A percentile compares a stretch with the other conserved stretches of the same genome.
These are phyloP conservation scores for Artibeus jamaicensis DNA, from an alignment of 2,797 vertebrate genomes.

Conservation along the genomic window DNA sequence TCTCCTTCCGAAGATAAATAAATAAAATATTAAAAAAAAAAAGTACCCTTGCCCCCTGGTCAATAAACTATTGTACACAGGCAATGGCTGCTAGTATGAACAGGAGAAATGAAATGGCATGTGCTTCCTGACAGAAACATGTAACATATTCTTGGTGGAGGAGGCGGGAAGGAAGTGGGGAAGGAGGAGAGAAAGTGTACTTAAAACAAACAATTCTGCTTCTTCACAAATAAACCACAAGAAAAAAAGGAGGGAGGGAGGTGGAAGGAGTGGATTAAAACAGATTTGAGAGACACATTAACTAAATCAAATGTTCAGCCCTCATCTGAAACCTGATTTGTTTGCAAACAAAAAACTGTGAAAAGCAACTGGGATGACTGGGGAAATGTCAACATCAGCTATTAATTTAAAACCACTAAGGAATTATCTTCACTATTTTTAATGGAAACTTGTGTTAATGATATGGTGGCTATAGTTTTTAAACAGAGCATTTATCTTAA, in stretches of 20 bases:
- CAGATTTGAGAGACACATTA: not conserved
- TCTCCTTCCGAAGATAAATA: too few relatives aligned
- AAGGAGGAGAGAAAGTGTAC: not conserved
- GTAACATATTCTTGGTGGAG: not conserved
- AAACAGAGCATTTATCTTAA: not conserved
- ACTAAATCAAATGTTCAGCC: not conserved
- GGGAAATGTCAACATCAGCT: not conserved
- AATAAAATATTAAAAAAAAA: too few relatives aligned
- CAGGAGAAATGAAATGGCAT: not conserved
- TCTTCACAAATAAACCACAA: not conserved
- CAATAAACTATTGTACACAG: not conserved
- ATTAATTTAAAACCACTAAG: not conserved
- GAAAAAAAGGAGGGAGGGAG: not conserved
- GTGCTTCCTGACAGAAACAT: not conserved
- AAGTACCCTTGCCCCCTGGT: not conserved
- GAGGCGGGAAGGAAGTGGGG: rapidly evolving
- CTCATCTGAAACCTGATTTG: not conserved
- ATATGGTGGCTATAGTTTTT: not conserved
- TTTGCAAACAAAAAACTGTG: not conserved
- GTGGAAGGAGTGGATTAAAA: not conserved
- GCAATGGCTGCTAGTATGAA: not conserved
- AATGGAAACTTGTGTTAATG: not conserved
- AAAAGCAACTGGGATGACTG: not conserved
- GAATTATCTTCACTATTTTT: not conserved
- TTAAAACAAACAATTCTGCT: not conserved